These are phyloP conservation scores for Hexactinellida sp. DNA, from an alignment of 37 sponge, comb jelly and placozoan genomes.

Conservation along the genomic window DNA sequence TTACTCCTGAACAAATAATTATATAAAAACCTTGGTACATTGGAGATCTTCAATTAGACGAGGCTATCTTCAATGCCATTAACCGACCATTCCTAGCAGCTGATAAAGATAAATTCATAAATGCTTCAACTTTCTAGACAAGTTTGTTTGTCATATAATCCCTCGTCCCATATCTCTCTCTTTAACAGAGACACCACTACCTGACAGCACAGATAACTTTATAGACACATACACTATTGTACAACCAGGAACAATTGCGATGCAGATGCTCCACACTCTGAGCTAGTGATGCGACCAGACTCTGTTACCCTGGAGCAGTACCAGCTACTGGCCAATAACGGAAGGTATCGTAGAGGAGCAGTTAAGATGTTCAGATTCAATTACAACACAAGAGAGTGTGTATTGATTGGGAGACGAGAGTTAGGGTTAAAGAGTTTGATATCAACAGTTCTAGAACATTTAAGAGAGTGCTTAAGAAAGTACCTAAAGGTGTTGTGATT, in stretches of 20 bases:
- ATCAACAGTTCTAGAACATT: conserved; percentile 39
- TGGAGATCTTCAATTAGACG: background rate
- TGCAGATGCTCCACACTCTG: conserved; percentile 22
- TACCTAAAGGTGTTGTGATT: conserved; percentile 32
- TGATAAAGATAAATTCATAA: background rate
- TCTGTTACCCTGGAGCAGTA: conserved; percentile 56
- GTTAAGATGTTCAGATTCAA: conserved; percentile 67
- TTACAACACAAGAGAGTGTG: conserved; percentile 38
- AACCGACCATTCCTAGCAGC: background rate
- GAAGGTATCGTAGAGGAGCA: conserved; percentile 87
- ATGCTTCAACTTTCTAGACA: background rate
- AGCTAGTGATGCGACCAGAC: conserved; percentile 55
- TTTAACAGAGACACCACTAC: background rate
- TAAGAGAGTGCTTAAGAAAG: conserved; percentile 35
- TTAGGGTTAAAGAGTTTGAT: conserved; percentile 44
- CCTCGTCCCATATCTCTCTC: background rate
- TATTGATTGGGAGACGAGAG: conserved; percentile 76
- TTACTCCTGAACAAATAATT: background rate
- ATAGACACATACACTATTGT: background rate
- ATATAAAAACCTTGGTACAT: background rate
- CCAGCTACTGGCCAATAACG: conserved; percentile 53
- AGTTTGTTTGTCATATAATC: background rate
- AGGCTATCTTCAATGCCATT: background rate
- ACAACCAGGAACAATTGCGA: conserved; percentile 19
- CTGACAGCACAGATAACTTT: background rate